Evolutionary conservation across 2,797 vertebrate genomes (phyloP).

Genomic region (Lutjanus campechanus): DNA sequence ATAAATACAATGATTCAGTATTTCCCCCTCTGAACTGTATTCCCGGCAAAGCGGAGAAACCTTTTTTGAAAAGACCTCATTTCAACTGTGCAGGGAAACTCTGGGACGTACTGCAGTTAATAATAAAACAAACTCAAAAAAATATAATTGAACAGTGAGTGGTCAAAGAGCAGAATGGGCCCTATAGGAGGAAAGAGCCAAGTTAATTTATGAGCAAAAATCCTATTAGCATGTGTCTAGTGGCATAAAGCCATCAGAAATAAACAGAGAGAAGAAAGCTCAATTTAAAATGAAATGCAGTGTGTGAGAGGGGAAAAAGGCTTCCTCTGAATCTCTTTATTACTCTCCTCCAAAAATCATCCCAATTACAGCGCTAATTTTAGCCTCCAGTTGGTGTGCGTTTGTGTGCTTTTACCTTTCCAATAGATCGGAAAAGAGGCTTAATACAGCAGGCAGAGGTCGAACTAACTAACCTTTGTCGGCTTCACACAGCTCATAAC

Average conservation of each 20-base stretch:
- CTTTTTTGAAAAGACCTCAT: constrained; percentile 40
- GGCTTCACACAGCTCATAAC: constrained; percentile 55
- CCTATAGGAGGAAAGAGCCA: constrained; percentile 70
- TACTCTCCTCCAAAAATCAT: constrained; percentile 72
- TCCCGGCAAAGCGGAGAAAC: constrained; percentile 21
- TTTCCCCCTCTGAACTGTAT: constrained; percentile 34
- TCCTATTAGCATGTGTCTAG: constrained; percentile 83
- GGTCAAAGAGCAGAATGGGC: constrained; percentile 78
- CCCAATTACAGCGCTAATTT: constrained; percentile 82
- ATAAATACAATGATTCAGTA: constrained; percentile 7
- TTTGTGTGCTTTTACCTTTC: constrained; percentile 78
- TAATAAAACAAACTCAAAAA: constrained; percentile 64
- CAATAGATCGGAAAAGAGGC: constrained; percentile 68
- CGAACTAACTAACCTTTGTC: constrained; percentile 68
- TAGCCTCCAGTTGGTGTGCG: constrained; percentile 70
- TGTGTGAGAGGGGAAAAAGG: constrained; percentile 29
- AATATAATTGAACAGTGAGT: constrained; percentile 72
- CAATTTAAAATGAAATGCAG: constrained; percentile 74
- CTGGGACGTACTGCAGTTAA: constrained; percentile 56
- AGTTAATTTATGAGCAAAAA: constrained; percentile 83
- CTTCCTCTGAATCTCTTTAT: constrained; percentile 62
- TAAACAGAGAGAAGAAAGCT: constrained; percentile 79
- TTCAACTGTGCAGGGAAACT: constrained; percentile 38
- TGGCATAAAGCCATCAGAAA: constrained; percentile 82
- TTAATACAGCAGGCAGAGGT: constrained; percentile 72